Evolutionary conservation across 2,888 invertebrate species (phyloP).

Genomic region (Pegoplata infirma): DNA sequence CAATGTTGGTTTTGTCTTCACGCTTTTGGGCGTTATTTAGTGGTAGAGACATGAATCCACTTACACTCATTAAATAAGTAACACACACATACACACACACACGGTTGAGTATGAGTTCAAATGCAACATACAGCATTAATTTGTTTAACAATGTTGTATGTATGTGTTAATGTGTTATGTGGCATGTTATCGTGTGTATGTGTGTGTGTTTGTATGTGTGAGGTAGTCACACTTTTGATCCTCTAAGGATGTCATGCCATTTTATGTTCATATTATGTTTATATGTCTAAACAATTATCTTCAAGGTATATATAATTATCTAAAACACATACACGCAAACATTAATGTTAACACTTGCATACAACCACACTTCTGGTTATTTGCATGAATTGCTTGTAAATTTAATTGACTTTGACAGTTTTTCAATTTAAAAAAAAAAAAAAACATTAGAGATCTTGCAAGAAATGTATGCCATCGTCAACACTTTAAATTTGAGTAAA

Average conservation of each 20-base stretch:
- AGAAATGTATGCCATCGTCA: no score
- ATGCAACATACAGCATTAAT: constrained; percentile 50
- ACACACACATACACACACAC: no score
- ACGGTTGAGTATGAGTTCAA: constrained; percentile 28
- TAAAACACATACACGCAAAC: background rate
- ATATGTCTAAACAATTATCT: constrained; percentile 65
- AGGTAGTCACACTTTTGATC: constrained; percentile 35
- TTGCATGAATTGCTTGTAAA: constrained; percentile 31
- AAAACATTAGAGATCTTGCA: no score
- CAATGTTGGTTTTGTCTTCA: constrained; percentile 54
- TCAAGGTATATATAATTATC: constrained; percentile 59
- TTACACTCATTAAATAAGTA: constrained; percentile 42
- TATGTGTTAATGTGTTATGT: background rate
- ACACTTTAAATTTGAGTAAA: no score
- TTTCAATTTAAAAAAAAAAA: constrained; percentile 25
- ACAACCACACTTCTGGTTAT: constrained; percentile 22
- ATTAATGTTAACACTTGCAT: background rate
- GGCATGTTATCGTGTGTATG: background rate
- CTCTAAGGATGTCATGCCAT: constrained; percentile 62
- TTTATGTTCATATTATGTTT: constrained; percentile 63
- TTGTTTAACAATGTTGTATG: constrained; percentile 54
- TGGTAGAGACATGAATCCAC: background rate
- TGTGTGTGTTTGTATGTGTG: background rate
- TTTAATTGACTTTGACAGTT: constrained; percentile 59
- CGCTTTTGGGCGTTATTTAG: constrained; percentile 55